These are phyloP conservation scores for Argya squamiceps DNA, from an alignment of 2,797 vertebrate species.

Conservation along the genomic window DNA sequence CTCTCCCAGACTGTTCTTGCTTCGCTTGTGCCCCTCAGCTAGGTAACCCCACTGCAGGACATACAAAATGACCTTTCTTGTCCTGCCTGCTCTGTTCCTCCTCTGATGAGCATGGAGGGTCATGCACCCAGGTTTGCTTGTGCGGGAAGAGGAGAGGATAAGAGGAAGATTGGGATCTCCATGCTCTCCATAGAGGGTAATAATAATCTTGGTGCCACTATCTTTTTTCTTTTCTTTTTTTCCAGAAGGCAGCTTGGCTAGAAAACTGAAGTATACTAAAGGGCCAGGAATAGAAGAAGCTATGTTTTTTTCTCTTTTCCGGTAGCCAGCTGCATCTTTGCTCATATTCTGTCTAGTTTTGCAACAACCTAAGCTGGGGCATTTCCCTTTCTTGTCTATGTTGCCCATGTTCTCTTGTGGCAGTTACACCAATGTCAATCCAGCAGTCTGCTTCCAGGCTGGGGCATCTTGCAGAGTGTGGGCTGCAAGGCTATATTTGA, in stretches of 20 bases:
- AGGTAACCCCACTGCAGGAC: background rate
- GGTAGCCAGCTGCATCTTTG: background rate
- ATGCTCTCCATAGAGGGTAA: background rate
- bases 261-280: background rate
- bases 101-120: fast-evolving
- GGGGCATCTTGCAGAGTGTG: background rate
- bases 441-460: background rate
- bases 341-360: background rate
- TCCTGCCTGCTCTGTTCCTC: background rate
- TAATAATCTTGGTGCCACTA: background rate
- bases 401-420: background rate
- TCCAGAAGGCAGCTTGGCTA: background rate
- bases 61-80: background rate
- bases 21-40: background rate
- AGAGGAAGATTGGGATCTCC: background rate
- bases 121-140: background rate
- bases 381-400: background rate
- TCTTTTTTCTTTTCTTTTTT: background rate
- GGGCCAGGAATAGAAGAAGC: background rate
- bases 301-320: background rate
- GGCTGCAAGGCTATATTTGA: background rate
- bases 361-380: background rate
- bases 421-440: background rate
- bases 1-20: background rate
- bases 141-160: background rate